A percentile compares a stretch with the other conserved stretches of the same genome.
Conservation (phyloP, 1,140 invertebrate genomes). For the Drosophila elegans region DNA sequence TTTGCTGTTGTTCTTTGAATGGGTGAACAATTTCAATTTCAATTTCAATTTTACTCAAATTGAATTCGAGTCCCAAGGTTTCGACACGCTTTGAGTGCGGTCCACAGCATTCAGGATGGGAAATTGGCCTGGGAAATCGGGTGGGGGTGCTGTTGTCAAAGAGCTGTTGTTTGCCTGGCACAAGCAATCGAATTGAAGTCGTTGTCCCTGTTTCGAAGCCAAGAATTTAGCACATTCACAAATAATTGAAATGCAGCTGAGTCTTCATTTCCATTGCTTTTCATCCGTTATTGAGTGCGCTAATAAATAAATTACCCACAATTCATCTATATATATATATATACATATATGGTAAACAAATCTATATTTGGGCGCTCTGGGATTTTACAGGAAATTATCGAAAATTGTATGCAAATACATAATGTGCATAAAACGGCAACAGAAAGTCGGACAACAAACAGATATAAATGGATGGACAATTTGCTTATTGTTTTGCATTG, state of each 20-base stretch:
- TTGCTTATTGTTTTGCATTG: constrained; percentile 37
- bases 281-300: constrained; percentile 18
- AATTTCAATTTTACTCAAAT: constrained; percentile 20
- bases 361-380: constrained; percentile 11
- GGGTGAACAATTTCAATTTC: constrained; percentile 18
- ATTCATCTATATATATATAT: not conserved
- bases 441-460: constrained; percentile 7
- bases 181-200: constrained; percentile 37
- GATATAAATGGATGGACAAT: constrained; percentile 40
- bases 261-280: constrained; percentile 31
- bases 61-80: constrained; percentile 8
- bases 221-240: constrained; percentile 40
- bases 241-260: constrained; percentile 48
- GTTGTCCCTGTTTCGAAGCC: constrained; percentile 25
- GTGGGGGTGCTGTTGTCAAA: constrained; percentile 3
- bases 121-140: not conserved
- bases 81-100: constrained; percentile 17
- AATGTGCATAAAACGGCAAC: constrained; percentile 19
- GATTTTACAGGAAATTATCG: constrained; percentile 51
- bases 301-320: constrained; percentile 54
- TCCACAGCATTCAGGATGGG: not conserved
- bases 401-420: constrained; percentile 64
- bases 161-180: constrained; percentile 24
- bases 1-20: not conserved
- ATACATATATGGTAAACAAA: not conserved